These are phyloP conservation scores for Furcifer pardalis DNA, from an alignment of 2,797 vertebrate species.

Conservation along the genomic window DNA sequence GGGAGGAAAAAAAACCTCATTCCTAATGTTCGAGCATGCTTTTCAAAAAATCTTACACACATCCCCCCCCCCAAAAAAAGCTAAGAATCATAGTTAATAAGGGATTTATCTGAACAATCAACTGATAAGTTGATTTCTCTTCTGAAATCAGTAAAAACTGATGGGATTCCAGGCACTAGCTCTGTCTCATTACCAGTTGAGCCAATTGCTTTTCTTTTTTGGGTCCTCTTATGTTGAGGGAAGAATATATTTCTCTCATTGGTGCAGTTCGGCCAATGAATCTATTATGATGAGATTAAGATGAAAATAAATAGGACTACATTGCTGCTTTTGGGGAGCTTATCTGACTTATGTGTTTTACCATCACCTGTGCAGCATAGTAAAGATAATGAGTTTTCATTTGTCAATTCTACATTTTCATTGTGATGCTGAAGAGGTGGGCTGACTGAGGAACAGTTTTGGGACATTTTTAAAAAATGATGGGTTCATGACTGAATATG, in stretches of 20 bases:
- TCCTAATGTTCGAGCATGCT: too few relatives aligned
- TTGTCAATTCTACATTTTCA: neutral
- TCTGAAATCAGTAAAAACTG: too few relatives aligned
- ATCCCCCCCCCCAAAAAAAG: too few relatives aligned
- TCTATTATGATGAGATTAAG: conserved; percentile 54
- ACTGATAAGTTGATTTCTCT: too few relatives aligned
- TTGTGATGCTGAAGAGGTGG: neutral
- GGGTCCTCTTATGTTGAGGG: conserved; percentile 16
- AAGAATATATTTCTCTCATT: conserved; percentile 54
- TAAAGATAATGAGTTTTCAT: conserved; percentile 41
- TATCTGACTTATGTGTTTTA: conserved; percentile 45
- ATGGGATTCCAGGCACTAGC: too few relatives aligned
- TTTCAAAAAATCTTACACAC: too few relatives aligned
- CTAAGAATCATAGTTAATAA: too few relatives aligned
- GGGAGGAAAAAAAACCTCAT: too few relatives aligned
- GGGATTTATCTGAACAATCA: too few relatives aligned
- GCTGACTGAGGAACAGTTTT: neutral
- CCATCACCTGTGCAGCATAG: conserved; percentile 2
- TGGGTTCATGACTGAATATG: too few relatives aligned
- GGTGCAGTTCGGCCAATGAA: conserved; percentile 49
- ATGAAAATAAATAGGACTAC: conserved; percentile 62
- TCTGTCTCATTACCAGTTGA: too few relatives aligned
- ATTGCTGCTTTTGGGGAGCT: conserved; percentile 48
- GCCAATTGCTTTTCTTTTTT: conserved; percentile 53
- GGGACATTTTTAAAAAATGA: too few relatives aligned